Evolutionary conservation across 2,113 vertebrate species (phyloP).

Genomic region (Barbus barbus): DNA sequence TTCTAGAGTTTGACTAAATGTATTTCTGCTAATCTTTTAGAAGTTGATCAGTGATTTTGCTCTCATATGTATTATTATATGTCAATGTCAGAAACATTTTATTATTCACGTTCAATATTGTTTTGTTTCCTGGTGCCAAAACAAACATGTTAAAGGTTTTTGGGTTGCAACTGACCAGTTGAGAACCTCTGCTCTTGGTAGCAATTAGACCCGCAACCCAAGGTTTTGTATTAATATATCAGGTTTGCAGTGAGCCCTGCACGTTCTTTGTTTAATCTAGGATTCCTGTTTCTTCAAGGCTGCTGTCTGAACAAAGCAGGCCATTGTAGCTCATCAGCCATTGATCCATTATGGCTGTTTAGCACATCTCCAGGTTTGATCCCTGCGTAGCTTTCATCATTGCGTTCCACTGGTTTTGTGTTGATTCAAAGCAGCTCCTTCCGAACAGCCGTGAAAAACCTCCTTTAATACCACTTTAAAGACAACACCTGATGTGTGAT

Average conservation of each 20-base stretch:
- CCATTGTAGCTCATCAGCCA: slow-evolving; percentile 33
- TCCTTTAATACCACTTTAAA: slow-evolving; percentile 34
- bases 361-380: slow-evolving; percentile 29
- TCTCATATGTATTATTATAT: neutral
- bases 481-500: slow-evolving; percentile 29
- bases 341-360: slow-evolving; percentile 32
- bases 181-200: neutral
- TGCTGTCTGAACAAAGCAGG: slow-evolving; percentile 20
- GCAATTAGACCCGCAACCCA: neutral
- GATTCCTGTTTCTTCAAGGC: slow-evolving; percentile 13
- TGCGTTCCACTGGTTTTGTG: slow-evolving; percentile 15
- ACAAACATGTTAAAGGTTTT: neutral
- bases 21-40: neutral
- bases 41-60: neutral
- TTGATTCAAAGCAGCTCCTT: slow-evolving; percentile 37
- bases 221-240: neutral
- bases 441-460: neutral
- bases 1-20: neutral
- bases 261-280: slow-evolving; percentile 28
- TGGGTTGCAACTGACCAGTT: neutral
- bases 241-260: neutral
- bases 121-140: neutral
- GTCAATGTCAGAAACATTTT: neutral
- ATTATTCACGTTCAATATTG: neutral
- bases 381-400: slow-evolving; percentile 27